phyloP scores from a whole-genome alignment of 2,888 invertebrate genomes.

The Perithous albicinctus region DNA sequence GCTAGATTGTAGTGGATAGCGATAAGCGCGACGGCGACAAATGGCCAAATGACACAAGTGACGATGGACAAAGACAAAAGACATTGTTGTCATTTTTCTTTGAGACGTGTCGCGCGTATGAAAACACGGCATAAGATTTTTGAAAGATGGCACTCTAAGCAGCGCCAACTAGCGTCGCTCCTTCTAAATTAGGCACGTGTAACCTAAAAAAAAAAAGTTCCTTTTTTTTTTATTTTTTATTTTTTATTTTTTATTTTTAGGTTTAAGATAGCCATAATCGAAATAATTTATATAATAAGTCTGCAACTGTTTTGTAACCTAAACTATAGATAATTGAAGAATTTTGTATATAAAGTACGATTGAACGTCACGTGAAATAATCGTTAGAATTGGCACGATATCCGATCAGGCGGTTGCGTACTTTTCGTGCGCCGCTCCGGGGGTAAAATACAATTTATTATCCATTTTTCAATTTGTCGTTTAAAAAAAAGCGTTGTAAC shows the following conservation, averaged over 20 bases:
- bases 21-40: too few relatives aligned
- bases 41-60: too few relatives aligned
- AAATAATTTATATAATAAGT: conserved; percentile 49
- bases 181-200: neutral
- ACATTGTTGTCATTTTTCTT: too few relatives aligned
- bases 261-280: conserved; percentile 25
- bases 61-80: too few relatives aligned
- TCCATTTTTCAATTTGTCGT: conserved; percentile 4
- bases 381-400: neutral
- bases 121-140: neutral
- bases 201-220: conserved; percentile 48
- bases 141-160: conserved; percentile 1
- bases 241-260: conserved; percentile 50
- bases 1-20: too few relatives aligned
- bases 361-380: neutral
- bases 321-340: conserved; percentile 26
- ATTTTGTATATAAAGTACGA: neutral
- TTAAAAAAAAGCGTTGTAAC: too few relatives aligned
- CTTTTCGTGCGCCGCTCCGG: conserved; percentile 11
- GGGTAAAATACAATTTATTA: neutral
- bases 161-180: conserved; percentile 32
- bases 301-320: neutral
- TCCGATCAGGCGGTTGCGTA: conserved; percentile 15
- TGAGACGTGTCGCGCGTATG: neutral
- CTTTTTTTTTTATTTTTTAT: conserved; percentile 47